phyloP scores from a whole-genome alignment of 2,797 vertebrate species.

The Acanthiza pusilla region DNA sequence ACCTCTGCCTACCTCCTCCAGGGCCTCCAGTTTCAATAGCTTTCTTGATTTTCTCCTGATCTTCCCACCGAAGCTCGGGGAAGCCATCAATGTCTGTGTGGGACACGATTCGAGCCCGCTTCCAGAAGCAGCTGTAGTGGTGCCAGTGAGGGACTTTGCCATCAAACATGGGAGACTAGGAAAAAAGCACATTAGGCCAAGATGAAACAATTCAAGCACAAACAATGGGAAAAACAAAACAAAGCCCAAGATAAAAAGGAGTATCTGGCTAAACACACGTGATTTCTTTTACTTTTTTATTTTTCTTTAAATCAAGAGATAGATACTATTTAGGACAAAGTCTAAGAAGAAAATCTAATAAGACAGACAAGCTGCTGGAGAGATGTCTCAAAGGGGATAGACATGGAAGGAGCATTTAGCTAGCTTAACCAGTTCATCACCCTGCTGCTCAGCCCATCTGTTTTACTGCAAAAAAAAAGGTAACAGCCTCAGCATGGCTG shows the following conservation, averaged over 20 bases:
- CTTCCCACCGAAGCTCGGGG: slow-evolving; percentile 91
- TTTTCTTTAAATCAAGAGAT: background rate
- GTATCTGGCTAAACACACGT: background rate
- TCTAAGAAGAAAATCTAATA: background rate
- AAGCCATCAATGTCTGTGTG: slow-evolving; percentile 85
- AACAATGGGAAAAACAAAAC: background rate
- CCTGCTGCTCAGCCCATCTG: background rate
- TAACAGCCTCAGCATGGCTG: background rate
- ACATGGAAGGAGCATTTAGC: background rate
- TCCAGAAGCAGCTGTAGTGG: slow-evolving; percentile 98
- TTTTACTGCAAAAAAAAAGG: background rate
- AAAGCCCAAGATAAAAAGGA: background rate
- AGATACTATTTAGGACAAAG: background rate
- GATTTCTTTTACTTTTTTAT: background rate
- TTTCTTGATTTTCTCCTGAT: slow-evolving; percentile 96
- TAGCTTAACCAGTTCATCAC: background rate
- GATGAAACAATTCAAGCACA: background rate
- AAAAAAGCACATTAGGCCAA: background rate
- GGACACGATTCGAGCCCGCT: slow-evolving; percentile 81
- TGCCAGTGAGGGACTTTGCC: slow-evolving; percentile 98
- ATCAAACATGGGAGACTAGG: slow-evolving; percentile 96
- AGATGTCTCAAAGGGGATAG: background rate
- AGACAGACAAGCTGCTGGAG: background rate
- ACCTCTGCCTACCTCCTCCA: slow-evolving; percentile 58
- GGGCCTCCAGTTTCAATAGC: slow-evolving; percentile 87